phyloP scores from a whole-genome alignment of 2,113 vertebrate species.

The Nycticorax nycticorax region DNA sequence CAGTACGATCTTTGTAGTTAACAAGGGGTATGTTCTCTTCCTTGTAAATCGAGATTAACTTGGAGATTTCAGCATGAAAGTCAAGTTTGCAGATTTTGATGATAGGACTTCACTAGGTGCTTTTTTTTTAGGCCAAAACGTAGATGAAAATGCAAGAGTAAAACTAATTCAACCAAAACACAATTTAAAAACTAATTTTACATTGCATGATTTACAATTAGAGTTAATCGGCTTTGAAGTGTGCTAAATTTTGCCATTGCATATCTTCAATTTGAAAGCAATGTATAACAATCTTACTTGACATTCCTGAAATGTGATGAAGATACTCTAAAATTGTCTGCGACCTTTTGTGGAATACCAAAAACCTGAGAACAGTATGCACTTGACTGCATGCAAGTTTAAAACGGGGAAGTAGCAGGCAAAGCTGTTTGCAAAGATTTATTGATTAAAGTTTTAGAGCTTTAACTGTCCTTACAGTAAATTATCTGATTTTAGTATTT shows the following conservation, averaged over 20 bases:
- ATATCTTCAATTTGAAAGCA: neutral
- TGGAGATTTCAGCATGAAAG: neutral
- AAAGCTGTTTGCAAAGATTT: neutral
- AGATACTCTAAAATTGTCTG: neutral
- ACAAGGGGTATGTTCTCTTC: neutral
- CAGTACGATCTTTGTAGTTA: neutral
- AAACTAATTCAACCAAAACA: neutral
- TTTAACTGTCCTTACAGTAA: neutral
- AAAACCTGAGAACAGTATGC: neutral
- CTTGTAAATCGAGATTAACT: neutral
- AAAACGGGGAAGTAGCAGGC: neutral
- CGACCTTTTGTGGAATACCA: neutral
- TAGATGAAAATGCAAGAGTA: neutral
- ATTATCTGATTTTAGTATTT: neutral
- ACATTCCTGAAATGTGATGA: constrained; percentile 10
- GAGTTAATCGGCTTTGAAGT: neutral
- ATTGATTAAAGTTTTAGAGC: neutral
- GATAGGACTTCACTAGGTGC: neutral
- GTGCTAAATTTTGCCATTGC: neutral
- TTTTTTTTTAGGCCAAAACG: neutral
- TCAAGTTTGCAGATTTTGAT: neutral
- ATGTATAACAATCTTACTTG: neutral
- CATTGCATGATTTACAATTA: neutral
- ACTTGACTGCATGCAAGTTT: neutral
- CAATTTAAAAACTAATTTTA: neutral